These are phyloP conservation scores for Lucinisca nassula DNA, from an alignment of 2,888 invertebrate genomes.

Conservation along the genomic window DNA sequence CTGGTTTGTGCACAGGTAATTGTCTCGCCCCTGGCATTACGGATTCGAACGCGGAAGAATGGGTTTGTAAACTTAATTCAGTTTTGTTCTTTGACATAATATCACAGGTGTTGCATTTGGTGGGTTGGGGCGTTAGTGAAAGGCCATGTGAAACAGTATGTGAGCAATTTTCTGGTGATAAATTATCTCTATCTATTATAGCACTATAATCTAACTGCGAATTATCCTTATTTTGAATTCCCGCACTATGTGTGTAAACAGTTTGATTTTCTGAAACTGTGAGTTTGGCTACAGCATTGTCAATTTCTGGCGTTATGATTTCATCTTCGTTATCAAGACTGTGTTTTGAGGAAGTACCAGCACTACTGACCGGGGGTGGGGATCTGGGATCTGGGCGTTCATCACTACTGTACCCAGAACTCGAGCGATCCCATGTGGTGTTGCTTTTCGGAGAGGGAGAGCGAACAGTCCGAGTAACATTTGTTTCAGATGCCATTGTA, in stretches of 20 bases:
- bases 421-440: constrained; percentile 67
- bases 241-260: too few relatives aligned
- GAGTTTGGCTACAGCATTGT: background rate
- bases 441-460: constrained; percentile 68
- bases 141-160: background rate
- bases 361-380: constrained; percentile 58
- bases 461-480: constrained; percentile 42
- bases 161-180: constrained; percentile 1
- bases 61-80: background rate
- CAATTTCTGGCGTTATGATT: background rate
- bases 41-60: background rate
- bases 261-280: background rate
- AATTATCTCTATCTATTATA: background rate
- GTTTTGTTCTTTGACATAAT: constrained; percentile 2
- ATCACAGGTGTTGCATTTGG: background rate
- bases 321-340: constrained; percentile 6
- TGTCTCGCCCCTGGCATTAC: background rate
- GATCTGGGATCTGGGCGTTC: constrained; percentile 64
- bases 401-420: constrained; percentile 70
- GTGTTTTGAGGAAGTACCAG: constrained; percentile 19
- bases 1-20: background rate
- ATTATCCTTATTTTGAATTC: background rate
- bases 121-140: background rate
- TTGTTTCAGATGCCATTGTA: constrained; percentile 37
- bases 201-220: background rate